Base-by-base conservation (phyloP, 1,140 invertebrate genomes). In the Aphelenchoides avenae region DNA sequence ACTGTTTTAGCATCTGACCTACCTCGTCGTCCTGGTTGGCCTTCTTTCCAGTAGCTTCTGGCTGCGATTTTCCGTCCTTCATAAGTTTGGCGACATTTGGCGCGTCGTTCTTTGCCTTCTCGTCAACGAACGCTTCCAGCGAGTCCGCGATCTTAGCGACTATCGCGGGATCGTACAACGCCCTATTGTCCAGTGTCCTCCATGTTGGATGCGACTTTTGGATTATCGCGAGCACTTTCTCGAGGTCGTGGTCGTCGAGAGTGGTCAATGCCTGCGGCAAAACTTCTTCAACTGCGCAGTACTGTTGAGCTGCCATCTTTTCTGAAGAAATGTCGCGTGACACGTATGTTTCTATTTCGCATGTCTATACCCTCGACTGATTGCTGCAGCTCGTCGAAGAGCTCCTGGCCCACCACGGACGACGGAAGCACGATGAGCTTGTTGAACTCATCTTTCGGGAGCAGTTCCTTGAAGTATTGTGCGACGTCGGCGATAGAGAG, bases 381-480 rank as follows among this genome's bases (percentile, higher is more conserved):
- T 6, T 13, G 11, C 1, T 48, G 41, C 36, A 30, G 31, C 37
- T 65, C 66, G 20, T 37, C 39, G 46, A 53, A 64, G 31, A 65
- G 27, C 30, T 33, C 48, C 33, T 24, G 44, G 44, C 15, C 54
- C 27, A 62, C n/a, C 41, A 34, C 47, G 31, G 27, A 61, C 66
- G 26, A 33, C 48, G 39, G 63, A 63, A 27, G 43, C 24, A 65
- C 50, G 6, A 65, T 1, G 7, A 48, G 39, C 18, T 69, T 48
- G 6, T 62, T 42, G 43, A 53, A 43, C 29, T 64, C 63, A 4
- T 63, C 42, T 3, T 22, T 9, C 9, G 66, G 46, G 13, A 70
- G 31, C 20, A 64, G 33, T n/a, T 70, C 63, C 5, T 47, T 40
- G 24, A 65, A 68, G 41, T 67, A 63, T 1, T 46, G 3, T 4